Evolutionary conservation across 2,797 vertebrate genomes (phyloP), one percentile per base, ranked within the genome.

Genomic region (Pseudochirops corinnae): DNA sequence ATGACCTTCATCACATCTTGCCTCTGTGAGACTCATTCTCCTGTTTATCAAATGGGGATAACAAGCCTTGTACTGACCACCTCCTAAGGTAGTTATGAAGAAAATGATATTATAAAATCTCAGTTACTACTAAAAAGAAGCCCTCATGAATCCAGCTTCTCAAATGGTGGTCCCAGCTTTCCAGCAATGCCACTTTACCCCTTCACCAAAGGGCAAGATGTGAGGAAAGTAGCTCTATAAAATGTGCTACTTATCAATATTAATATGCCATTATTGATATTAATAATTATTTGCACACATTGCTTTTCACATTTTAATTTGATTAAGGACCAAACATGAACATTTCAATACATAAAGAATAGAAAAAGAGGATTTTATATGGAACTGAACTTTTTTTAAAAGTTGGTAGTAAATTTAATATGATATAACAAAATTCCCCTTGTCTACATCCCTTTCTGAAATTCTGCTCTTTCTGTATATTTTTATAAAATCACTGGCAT

Each of bases 61-160:
- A 57, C 24, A 39, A 55, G 0, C 0, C 14, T 29, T 18, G n/a
- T 1, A 1, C 60, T 28, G 13, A n/a, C 55, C 1, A 21, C 26
- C 13, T 91, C 55, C 92, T 9, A 28, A 28, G 21, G 9, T 7
- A 31, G 2, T 6, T 31, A 6, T 5, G 5, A 87, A 7, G 74
- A 87, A 46, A 46, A 24, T 11, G 39, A 24, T 7, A 87, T 46
- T 50, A 9, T 39, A 87, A 87, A 87, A 46, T 87, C 5, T 46
- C 6, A 46, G 39, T 46, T 82, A 3, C 74, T 46, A 24, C 46
- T 46, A 33, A 87, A 87, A 87, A 39, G 39, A 26, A 46, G 3
- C n/a, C 21, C 7, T 46, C 24, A 12, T 87, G 21, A 46, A 87
- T 87, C 21, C 10, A 87, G 21, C 9, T 26, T 87, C 39, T 46